Evolutionary conservation across 2,113 vertebrate species (phyloP).

Genomic region (Anthoscopus minutus): DNA sequence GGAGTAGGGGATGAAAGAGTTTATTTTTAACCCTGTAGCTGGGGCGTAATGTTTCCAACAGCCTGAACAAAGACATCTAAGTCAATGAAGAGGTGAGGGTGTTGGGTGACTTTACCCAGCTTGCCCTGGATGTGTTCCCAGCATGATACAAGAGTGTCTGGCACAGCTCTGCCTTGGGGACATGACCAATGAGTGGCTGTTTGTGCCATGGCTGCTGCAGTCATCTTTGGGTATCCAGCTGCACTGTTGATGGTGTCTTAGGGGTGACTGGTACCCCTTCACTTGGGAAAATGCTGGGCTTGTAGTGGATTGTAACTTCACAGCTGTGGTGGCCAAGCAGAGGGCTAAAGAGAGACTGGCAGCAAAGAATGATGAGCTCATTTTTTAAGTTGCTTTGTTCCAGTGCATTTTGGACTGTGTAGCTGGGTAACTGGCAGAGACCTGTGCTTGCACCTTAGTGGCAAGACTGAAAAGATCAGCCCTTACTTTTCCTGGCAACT

Average conservation of each 20-base stretch:
- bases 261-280: background rate
- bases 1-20: background rate
- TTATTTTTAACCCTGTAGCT: slow-evolving; percentile 18
- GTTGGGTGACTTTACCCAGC: background rate
- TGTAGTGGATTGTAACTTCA: background rate
- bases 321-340: background rate
- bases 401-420: background rate
- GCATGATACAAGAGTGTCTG: accelerated
- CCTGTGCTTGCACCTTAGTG: background rate
- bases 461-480: background rate
- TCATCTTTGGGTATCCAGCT: background rate
- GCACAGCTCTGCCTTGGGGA: background rate
- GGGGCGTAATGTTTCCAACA: background rate
- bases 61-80: background rate
- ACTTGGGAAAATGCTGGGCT: background rate
- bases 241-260: background rate
- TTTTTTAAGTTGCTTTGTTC: background rate
- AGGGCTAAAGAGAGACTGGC: background rate
- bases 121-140: background rate
- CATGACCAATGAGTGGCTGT: background rate
- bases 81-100: background rate
- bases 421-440: background rate
- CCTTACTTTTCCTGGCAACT: background rate
- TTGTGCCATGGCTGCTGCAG: background rate
- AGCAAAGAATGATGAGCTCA: background rate